These are phyloP conservation scores for Suillia variegata DNA, from an alignment of 2,888 invertebrate genomes.

Conservation along the genomic window DNA sequence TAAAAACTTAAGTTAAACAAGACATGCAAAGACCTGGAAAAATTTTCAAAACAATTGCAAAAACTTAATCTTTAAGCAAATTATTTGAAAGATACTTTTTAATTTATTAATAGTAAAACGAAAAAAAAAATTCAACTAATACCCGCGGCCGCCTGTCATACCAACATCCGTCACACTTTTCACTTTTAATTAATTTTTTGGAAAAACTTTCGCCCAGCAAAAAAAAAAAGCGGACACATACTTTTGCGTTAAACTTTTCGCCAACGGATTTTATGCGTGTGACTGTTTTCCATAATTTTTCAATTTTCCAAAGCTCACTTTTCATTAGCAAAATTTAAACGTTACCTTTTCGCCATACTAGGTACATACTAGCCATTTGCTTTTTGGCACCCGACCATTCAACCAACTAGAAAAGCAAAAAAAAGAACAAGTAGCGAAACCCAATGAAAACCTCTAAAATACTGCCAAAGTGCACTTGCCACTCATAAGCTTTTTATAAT, in stretches of 20 bases:
- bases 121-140: too few species aligned
- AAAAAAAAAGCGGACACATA: too few species aligned
- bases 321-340: conserved; percentile 36
- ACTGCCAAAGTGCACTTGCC: conserved; percentile 46
- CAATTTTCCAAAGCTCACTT: conserved; percentile 30
- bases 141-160: neutral
- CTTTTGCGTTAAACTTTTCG: neutral
- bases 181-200: neutral
- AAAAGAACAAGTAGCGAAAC: too few species aligned
- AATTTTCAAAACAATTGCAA: too few species aligned
- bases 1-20: too few species aligned
- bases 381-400: neutral
- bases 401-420: conserved; percentile 30
- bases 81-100: too few species aligned
- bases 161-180: neutral
- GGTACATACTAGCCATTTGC: too few species aligned
- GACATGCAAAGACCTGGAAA: too few species aligned
- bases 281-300: conserved; percentile 21
- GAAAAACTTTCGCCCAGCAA: too few species aligned
- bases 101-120: too few species aligned
- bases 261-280: conserved; percentile 1
- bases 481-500: conserved; percentile 30
- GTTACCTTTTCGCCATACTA: too few species aligned
- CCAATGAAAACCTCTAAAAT: conserved; percentile 48
- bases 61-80: too few species aligned